A percentile compares a stretch with the other conserved stretches of the same genome.
Evolutionary conservation across 2,797 vertebrate species (phyloP).

Genomic region (Rhinella marina): DNA sequence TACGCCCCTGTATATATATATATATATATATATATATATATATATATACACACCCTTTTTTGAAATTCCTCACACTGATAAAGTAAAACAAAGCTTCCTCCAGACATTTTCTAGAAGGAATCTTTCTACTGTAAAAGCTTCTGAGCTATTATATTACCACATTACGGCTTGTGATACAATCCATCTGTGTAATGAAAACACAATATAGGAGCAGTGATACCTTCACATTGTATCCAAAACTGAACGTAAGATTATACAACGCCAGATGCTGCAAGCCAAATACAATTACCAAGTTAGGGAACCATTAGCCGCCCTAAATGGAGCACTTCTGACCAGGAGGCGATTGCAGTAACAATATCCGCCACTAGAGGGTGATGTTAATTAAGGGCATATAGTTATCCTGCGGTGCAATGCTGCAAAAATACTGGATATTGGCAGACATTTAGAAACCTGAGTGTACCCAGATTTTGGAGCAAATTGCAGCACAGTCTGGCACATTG

Average conservation of each 20-base stretch:
- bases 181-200: constrained; percentile 43
- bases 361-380: constrained; percentile 13
- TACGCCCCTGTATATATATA: too few species aligned
- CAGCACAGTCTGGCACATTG: too few species aligned
- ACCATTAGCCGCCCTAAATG: not conserved
- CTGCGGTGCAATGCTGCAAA: not conserved
- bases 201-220: constrained; percentile 33
- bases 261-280: constrained; percentile 27
- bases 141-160: constrained; percentile 22
- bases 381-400: not conserved
- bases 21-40: too few species aligned
- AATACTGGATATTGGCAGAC: too few species aligned
- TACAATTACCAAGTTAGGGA: constrained; percentile 6
- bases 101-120: not conserved
- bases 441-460: not conserved
- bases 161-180: constrained; percentile 18
- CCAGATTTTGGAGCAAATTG: too few species aligned
- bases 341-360: not conserved
- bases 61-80: not conserved
- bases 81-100: not conserved
- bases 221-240: constrained; percentile 44
- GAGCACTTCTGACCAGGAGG: not conserved
- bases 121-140: not conserved
- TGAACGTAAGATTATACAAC: constrained; percentile 37
- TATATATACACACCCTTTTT: not conserved